phyloP scores from a whole-genome alignment of 2,113 vertebrate genomes.

The Peromyscus maniculatus region DNA sequence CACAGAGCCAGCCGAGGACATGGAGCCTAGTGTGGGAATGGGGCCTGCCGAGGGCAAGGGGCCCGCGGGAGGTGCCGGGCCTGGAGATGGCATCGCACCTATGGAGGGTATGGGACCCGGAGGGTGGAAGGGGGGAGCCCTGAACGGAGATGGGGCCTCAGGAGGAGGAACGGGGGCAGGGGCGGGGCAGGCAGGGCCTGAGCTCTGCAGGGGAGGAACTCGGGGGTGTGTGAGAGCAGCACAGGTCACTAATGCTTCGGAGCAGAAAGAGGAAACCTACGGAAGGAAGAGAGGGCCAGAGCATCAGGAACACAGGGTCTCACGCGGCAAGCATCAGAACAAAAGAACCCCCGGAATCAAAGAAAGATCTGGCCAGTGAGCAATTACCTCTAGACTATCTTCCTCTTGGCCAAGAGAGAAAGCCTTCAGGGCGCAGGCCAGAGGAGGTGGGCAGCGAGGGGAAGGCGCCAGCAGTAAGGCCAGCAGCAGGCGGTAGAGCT shows the following conservation, averaged over 20 bases:
- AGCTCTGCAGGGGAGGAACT: slow-evolving; percentile 88
- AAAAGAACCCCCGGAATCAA: neutral
- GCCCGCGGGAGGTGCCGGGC: slow-evolving; percentile 41
- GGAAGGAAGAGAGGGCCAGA: neutral
- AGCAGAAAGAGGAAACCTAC: slow-evolving; percentile 93
- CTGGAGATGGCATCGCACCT: neutral
- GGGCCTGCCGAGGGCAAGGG: slow-evolving; percentile 85
- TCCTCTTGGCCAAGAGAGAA: slow-evolving; percentile 90
- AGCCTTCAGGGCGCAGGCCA: slow-evolving; percentile 91
- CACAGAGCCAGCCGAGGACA: neutral
- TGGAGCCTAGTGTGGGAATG: slow-evolving; percentile 60
- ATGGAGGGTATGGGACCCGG: slow-evolving; percentile 79
- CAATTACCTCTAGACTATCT: slow-evolving; percentile 88
- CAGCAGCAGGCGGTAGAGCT: slow-evolving; percentile 91
- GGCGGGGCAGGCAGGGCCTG: slow-evolving; percentile 79
- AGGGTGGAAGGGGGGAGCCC: slow-evolving; percentile 86
- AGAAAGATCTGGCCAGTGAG: fast-evolving
- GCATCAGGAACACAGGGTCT: neutral
- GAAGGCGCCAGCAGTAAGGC: slow-evolving; percentile 91
- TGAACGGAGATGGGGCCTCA: slow-evolving; percentile 76
- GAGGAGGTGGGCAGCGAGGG: slow-evolving; percentile 90
- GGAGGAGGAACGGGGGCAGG: slow-evolving; percentile 63
- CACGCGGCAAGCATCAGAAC: neutral
- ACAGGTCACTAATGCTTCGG: slow-evolving; percentile 91
- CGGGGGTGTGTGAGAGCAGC: slow-evolving; percentile 93